phyloP scores from a whole-genome alignment of 2,113 vertebrate genomes.

The Cacatua alba region DNA sequence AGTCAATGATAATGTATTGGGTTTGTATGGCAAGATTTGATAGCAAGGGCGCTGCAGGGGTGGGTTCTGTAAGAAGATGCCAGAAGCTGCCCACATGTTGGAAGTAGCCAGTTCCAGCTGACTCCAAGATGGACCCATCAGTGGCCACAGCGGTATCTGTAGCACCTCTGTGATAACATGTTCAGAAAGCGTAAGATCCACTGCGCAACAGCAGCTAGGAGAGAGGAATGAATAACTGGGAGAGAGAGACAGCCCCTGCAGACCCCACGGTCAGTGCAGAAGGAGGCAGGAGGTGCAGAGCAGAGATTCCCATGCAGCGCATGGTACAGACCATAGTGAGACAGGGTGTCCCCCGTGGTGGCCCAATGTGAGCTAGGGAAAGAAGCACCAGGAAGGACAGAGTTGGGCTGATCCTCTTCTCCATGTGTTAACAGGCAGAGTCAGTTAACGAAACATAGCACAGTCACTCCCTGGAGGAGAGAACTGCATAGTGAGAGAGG shows the following conservation, averaged over 20 bases:
- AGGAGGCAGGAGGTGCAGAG: background rate
- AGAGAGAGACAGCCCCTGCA: background rate
- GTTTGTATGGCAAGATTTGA: background rate
- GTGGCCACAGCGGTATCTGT: background rate
- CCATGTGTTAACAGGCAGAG: background rate
- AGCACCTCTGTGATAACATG: background rate
- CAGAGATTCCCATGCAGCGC: background rate
- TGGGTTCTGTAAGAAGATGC: background rate
- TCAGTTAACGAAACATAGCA: background rate
- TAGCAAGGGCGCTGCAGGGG: background rate
- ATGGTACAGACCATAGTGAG: background rate
- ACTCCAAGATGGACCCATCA: fast-evolving
- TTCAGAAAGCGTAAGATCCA: background rate
- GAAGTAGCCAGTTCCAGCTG: background rate
- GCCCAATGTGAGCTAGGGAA: background rate
- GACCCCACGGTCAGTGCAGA: background rate
- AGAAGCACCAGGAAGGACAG: background rate
- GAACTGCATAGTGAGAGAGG: background rate
- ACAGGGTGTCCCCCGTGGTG: fast-evolving
- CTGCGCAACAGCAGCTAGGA: background rate
- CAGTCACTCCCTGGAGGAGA: background rate
- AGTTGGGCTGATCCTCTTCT: background rate
- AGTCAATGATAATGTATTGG: background rate
- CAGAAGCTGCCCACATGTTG: background rate
- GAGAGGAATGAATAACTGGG: background rate